Conservation (phyloP, 1,140 invertebrate species). For the Drosophila micromelanica region DNA sequence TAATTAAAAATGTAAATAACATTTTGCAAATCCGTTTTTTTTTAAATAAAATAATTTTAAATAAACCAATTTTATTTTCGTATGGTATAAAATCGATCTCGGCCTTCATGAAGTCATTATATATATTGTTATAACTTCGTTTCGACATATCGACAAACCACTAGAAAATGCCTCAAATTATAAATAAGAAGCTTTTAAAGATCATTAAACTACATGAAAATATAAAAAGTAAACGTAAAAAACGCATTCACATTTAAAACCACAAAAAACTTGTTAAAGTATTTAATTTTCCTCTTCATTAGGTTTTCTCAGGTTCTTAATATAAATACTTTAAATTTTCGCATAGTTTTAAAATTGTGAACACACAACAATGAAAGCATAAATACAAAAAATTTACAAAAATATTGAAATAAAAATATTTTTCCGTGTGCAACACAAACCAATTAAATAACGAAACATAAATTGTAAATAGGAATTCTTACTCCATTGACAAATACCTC, state of each 20-base stretch:
- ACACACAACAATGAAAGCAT: background rate
- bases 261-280: background rate
- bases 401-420: background rate
- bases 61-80: no score
- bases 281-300: background rate
- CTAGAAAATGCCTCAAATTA: background rate
- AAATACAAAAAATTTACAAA: constrained; percentile 9
- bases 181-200: background rate
- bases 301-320: no score
- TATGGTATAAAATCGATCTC: no score
- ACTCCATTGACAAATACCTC: constrained; percentile 84
- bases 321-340: background rate
- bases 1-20: no score
- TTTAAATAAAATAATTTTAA: no score
- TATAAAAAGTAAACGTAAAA: background rate
- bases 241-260: constrained; percentile 2
- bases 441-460: constrained; percentile 54
- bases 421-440: constrained; percentile 41
- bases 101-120: no score
- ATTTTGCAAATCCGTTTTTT: no score
- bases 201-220: background rate
- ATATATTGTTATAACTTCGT: no score
- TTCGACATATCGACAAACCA: background rate
- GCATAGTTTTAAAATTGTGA: constrained; percentile 5
- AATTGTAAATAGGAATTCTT: constrained; percentile 69